Evolutionary conservation across 2,797 vertebrate species (phyloP), one percentile per base, ranked within the genome.

Genomic region (Scolopax rusticola): DNA sequence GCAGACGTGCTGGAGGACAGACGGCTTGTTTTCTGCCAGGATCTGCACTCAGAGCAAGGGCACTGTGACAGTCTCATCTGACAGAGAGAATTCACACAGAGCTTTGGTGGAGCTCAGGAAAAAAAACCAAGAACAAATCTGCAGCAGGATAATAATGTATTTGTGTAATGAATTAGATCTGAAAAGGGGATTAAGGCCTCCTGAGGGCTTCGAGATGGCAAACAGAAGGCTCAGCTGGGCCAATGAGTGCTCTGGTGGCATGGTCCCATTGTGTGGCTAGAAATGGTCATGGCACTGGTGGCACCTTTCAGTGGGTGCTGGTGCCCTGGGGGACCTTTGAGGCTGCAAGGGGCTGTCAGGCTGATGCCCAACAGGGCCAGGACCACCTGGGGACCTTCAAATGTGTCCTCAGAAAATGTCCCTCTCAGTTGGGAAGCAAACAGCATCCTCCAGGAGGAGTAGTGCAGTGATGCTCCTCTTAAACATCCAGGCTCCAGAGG

Each of bases 151-250:
- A 33, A 51, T 81, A 77, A 89, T 91, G 48, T 45, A 73, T 93
- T 87, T 93, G 43, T 93, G 91, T 74, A 80, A 63, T 43, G 71
- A 69, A 93, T 95, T 89, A 92, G 45, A 48, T 79, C 63, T 91
- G 74, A 87, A 91, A 94, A 75, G 74, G 86, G 73, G 80, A 90
- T 96, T 94, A 96, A 91, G 60, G 23, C n/a, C 40, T 93, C n/a
- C 69, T 82, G 36, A 59, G 82, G 59, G 56, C 87, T 84, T 81
- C 6, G 33, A 53, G 69, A 54, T 84, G 65, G 61, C 82, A 82
- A 86, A 84, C 36, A 71, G 63, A 63, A 30, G 71, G 61, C 60
- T 89, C 75, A 84, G 43, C 50, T 5, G 11, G 61, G 71, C 56
- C 59, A 27, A 57, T 6, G 84, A 47, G 7, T 59, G 48, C 50